Conservation (phyloP, 1,140 invertebrate species). For the Maniola jurtina region DNA sequence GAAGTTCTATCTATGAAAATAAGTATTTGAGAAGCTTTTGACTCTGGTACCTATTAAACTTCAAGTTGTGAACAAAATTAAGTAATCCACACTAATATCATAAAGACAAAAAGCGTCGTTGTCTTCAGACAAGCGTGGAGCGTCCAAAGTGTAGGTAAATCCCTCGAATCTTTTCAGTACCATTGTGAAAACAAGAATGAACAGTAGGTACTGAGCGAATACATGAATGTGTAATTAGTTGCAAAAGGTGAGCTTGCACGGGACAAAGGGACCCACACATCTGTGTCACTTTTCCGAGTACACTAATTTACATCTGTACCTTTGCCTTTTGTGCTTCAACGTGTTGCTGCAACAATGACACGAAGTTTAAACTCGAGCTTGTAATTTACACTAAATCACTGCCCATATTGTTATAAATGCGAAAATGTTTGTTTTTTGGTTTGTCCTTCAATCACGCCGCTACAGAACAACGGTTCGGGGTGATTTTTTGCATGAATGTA, state of each 20-base stretch:
- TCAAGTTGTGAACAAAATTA: neutral
- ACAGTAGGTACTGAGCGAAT: slow-evolving; percentile 5
- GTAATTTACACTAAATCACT: neutral
- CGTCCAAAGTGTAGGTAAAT: neutral
- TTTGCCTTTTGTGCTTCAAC: neutral
- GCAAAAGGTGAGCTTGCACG: neutral
- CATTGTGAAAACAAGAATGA: slow-evolving; percentile 6
- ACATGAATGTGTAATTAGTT: slow-evolving; percentile 9
- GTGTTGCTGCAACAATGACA: neutral
- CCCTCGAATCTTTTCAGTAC: neutral
- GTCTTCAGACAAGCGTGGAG: neutral
- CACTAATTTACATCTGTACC: neutral
- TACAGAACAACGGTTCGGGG: too few relatives aligned
- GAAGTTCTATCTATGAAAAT: too few relatives aligned
- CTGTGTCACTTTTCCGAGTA: neutral
- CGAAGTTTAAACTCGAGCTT: neutral
- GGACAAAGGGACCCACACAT: slow-evolving; percentile 1
- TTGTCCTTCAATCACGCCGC: too few relatives aligned
- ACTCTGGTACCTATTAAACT: neutral
- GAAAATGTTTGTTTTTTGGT: too few relatives aligned
- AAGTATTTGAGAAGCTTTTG: too few relatives aligned
- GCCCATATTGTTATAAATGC: too few relatives aligned
- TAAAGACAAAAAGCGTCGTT: neutral
- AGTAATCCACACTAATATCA: neutral
- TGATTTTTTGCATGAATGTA: too few relatives aligned